phyloP scores from a whole-genome alignment of 2,888 invertebrate species.

The Papilio protenor region DNA sequence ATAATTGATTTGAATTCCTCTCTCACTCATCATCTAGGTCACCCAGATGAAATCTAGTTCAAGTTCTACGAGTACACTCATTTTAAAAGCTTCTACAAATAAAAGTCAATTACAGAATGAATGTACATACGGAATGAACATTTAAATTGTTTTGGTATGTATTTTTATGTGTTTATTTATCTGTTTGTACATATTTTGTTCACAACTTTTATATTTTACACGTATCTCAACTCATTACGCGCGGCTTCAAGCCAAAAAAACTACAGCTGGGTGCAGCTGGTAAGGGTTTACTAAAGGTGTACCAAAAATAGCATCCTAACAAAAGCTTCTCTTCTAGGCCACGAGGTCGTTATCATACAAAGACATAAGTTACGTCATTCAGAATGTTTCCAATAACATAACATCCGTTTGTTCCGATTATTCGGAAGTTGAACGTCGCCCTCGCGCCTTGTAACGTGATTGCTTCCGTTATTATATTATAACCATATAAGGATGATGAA shows the following conservation, averaged over 20 bases:
- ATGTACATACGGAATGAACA: neutral
- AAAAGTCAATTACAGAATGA: neutral
- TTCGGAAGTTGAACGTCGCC: slow-evolving; percentile 26
- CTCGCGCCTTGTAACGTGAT: slow-evolving; percentile 15
- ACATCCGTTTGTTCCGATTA: slow-evolving; percentile 31
- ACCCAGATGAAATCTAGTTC: slow-evolving; percentile 3
- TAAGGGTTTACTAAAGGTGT: neutral
- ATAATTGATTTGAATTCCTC: neutral
- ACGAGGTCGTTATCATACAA: slow-evolving; percentile 8
- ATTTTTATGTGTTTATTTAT: neutral
- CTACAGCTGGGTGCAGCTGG: neutral
- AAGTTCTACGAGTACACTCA: slow-evolving; percentile 6
- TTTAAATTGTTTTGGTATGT: neutral
- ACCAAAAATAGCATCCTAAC: neutral
- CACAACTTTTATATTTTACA: neutral
- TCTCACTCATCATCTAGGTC: neutral
- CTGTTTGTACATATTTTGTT: neutral
- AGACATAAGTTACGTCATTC: slow-evolving; percentile 2
- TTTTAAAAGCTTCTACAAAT: neutral
- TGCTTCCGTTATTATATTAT: slow-evolving; percentile 28
- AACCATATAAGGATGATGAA: slow-evolving; percentile 7
- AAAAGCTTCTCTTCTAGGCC: slow-evolving; percentile 2
- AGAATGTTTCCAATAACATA: slow-evolving; percentile 22
- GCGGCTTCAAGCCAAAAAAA: neutral
- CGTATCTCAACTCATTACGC: neutral